A percentile compares a stretch with the other conserved stretches of the same genome.
phyloP scores from a whole-genome alignment of 1,140 invertebrate genomes.

The Microplitis mediator region DNA sequence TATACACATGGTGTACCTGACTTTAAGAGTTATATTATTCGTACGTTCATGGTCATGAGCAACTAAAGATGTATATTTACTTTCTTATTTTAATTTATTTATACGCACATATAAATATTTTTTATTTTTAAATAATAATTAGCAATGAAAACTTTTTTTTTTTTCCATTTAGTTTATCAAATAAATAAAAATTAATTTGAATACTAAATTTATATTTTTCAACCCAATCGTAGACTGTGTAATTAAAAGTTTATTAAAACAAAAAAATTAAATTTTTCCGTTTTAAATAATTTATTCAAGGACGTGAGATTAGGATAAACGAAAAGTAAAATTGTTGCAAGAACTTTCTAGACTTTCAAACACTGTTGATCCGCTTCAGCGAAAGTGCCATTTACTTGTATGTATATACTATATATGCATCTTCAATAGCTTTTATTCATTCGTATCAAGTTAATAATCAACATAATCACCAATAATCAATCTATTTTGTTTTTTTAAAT shows the following conservation, averaged over 20 bases:
- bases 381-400: conserved; percentile 21
- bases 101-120: neutral
- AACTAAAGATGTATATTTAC: conserved; percentile 3
- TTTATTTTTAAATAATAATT: too few relatives aligned
- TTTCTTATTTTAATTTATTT: conserved; percentile 13
- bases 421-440: neutral
- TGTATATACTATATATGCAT: neutral
- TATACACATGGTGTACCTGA: neutral
- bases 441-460: neutral
- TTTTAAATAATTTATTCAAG: neutral
- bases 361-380: conserved; percentile 32
- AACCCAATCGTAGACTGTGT: too few relatives aligned
- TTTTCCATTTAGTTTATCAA: too few relatives aligned
- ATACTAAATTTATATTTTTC: too few relatives aligned
- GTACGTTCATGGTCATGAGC: conserved; percentile 13
- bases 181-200: too few relatives aligned
- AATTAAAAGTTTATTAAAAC: neutral
- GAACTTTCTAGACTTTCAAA: conserved; percentile 36
- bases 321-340: neutral
- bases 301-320: neutral
- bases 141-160: too few relatives aligned
- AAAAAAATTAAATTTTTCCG: neutral
- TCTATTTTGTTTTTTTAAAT: too few relatives aligned
- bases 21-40: neutral
- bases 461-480: neutral